phyloP scores from a whole-genome alignment of 2,888 invertebrate species.

The Nemapogon koenigi region DNA sequence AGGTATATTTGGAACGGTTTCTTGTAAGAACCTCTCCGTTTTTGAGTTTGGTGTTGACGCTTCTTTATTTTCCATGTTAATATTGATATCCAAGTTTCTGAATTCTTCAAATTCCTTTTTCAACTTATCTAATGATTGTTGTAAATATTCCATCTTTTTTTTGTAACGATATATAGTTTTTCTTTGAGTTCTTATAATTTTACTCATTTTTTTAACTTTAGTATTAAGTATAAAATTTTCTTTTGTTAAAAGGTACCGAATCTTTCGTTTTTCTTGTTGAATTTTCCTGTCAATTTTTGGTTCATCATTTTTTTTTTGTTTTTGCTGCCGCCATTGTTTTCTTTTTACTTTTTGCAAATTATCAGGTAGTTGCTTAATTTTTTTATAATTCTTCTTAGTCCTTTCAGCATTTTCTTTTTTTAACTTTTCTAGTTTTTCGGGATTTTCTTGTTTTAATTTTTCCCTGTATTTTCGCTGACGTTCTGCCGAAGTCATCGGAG shows the following conservation, averaged over 20 bases:
- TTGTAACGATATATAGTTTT: not conserved
- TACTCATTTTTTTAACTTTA: not conserved
- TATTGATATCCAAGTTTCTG: too few species aligned
- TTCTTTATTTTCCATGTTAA: slow-evolving; percentile 4
- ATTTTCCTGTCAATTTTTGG: not conserved
- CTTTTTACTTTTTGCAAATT: not conserved
- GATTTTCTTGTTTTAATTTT: slow-evolving; percentile 5
- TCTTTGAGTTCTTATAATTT: slow-evolving; percentile 1
- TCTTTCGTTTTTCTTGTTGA: not conserved
- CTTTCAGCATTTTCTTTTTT: slow-evolving; percentile 7
- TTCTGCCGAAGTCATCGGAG: slow-evolving; percentile 5
- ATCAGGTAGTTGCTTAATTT: not conserved
- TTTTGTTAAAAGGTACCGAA: not conserved
- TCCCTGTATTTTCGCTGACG: slow-evolving; percentile 1
- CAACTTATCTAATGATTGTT: too few species aligned
- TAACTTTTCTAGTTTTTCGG: not conserved
- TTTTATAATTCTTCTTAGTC: slow-evolving; percentile 3
- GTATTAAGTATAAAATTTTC: not conserved
- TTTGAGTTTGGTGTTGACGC: slow-evolving; percentile 2
- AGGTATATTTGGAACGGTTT: slow-evolving; percentile 1
- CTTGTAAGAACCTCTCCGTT: slow-evolving; percentile 1
- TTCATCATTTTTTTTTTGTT: slow-evolving; percentile 1
- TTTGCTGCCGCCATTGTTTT: slow-evolving; percentile 3
- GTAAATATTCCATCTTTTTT: too few species aligned
- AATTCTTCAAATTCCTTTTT: not conserved